phyloP scores from a whole-genome alignment of 2,888 invertebrate species.

The Acrocyrtus sp. region DNA sequence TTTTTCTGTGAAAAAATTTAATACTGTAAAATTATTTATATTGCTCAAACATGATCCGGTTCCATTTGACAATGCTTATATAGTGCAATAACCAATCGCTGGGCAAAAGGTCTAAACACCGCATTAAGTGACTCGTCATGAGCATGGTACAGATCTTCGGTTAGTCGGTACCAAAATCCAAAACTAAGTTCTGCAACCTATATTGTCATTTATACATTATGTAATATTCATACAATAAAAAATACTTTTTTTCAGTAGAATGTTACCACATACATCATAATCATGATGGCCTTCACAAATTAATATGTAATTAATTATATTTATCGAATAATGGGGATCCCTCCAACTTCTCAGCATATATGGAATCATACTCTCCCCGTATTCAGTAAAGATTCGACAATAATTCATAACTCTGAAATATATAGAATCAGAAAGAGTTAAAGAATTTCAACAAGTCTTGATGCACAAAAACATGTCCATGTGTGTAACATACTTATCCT shows the following conservation, averaged over 20 bases:
- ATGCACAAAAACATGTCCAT: conserved; percentile 5
- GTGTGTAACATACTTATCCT: conserved; percentile 75
- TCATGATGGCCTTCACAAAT: conserved; percentile 97
- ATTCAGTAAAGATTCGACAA: conserved; percentile 93
- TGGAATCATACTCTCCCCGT: conserved; percentile 90
- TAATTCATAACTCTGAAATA: conserved; percentile 81
- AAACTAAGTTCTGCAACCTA: conserved; percentile 88
- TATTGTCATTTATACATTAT: conserved; percentile 31
- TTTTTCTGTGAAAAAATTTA: not conserved
- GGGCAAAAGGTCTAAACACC: conserved; percentile 89
- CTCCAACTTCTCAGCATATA: conserved; percentile 78
- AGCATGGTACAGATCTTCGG: conserved; percentile 91
- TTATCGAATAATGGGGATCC: conserved; percentile 79
- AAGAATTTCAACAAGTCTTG: not conserved
- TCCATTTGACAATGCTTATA: conserved; percentile 97
- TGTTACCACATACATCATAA: conserved; percentile 78
- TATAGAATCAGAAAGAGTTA: not conserved
- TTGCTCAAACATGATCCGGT: conserved; percentile 90
- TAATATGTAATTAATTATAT: conserved; percentile 87
- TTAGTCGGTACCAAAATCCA: conserved; percentile 89
- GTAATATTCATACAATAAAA: not conserved
- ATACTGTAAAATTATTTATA: not conserved
- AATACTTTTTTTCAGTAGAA: not conserved
- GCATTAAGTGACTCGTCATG: conserved; percentile 83
- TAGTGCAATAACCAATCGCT: conserved; percentile 87